Evolutionary conservation across 2,888 invertebrate genomes (phyloP).

Genomic region (Endotricha flammealis): DNA sequence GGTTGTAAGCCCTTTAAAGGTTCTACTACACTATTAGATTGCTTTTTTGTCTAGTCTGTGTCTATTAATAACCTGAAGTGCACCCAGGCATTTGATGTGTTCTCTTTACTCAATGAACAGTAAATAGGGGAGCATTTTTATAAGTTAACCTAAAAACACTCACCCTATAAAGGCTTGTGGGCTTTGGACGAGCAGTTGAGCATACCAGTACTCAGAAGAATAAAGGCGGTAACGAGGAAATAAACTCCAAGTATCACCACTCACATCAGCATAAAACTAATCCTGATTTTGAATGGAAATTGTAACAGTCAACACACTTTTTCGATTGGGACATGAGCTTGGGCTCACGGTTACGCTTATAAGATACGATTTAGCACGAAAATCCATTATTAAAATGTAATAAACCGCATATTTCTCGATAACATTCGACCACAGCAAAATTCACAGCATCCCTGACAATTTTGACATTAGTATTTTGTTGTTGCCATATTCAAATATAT

Average conservation of each 20-base stretch:
- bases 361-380: conserved; percentile 23
- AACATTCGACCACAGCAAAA: conserved; percentile 24
- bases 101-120: conserved; percentile 11
- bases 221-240: conserved; percentile 5
- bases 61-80: too few species aligned
- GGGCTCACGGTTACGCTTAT: conserved; percentile 18
- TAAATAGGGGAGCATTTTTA: conserved; percentile 4
- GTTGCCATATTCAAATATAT: conserved; percentile 25
- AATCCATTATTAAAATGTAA: conserved; percentile 34
- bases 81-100: too few species aligned
- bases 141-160: background rate
- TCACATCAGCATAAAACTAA: conserved; percentile 23
- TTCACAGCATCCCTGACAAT: conserved; percentile 20
- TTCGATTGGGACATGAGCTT: conserved; percentile 12
- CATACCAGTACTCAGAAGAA: background rate
- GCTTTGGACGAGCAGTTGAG: background rate
- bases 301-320: conserved; percentile 15
- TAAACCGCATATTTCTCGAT: conserved; percentile 26
- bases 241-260: conserved; percentile 12
- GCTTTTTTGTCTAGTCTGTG: too few species aligned
- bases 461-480: conserved; percentile 26
- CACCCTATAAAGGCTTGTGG: conserved; percentile 7
- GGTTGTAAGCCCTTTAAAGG: too few species aligned
- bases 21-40: too few species aligned
- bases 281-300: conserved; percentile 12